These are phyloP conservation scores for Diuraphis noxia DNA, from an alignment of 1,140 invertebrate species.

Conservation along the genomic window DNA sequence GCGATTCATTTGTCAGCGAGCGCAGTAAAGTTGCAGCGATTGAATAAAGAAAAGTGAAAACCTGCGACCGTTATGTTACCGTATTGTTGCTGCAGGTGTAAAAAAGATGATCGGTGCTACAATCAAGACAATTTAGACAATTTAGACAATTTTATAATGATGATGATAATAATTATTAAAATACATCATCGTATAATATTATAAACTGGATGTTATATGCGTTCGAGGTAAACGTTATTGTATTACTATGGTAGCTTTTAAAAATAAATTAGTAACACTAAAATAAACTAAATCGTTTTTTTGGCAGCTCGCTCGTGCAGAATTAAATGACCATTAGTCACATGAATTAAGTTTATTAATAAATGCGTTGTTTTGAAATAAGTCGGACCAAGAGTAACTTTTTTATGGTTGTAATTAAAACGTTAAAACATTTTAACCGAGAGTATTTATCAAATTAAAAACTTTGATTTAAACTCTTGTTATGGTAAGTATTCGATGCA, in stretches of 20 bases:
- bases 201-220: neutral
- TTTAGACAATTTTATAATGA: too few species aligned
- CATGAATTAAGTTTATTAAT: slow-evolving; percentile 25
- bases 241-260: neutral
- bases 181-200: neutral
- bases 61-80: too few species aligned
- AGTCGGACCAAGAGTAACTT: neutral
- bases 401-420: slow-evolving; percentile 24
- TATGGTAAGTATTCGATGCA: neutral
- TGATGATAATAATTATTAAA: neutral
- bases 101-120: neutral
- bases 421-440: slow-evolving; percentile 21
- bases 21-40: too few species aligned
- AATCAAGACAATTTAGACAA: neutral
- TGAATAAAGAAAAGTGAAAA: too few species aligned
- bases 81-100: neutral
- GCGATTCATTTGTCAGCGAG: too few species aligned
- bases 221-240: neutral
- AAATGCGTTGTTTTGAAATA: slow-evolving; percentile 24
- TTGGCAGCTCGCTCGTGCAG: neutral
- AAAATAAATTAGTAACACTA: slow-evolving; percentile 24
- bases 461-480: neutral
- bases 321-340: slow-evolving; percentile 28
- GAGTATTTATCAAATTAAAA: slow-evolving; percentile 36
- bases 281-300: slow-evolving; percentile 41